Evolutionary conservation across 2,113 vertebrate genomes (phyloP).

Genomic region (Bettongia penicillata): DNA sequence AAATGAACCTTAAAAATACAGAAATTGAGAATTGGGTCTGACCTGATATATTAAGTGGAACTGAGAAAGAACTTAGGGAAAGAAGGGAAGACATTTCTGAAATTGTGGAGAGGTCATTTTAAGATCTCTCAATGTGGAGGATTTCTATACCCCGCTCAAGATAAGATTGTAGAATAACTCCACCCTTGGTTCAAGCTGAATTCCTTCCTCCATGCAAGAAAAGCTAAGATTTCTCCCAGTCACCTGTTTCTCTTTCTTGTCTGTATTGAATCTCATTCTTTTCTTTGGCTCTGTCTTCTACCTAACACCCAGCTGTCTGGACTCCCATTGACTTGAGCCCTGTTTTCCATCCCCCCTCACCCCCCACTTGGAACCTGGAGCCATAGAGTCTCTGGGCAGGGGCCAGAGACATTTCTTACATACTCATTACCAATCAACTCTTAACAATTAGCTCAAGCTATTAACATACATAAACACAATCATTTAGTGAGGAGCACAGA

Average conservation of each 20-base stretch:
- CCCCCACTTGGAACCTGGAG: background rate
- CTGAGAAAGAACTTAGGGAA: background rate
- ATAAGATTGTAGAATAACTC: background rate
- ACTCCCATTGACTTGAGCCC: background rate
- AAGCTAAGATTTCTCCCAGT: background rate
- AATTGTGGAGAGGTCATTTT: background rate
- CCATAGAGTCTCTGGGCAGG: background rate
- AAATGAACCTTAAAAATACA: background rate
- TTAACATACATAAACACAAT: background rate
- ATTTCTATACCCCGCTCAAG: background rate
- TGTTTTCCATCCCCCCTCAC: background rate
- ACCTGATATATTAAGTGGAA: background rate
- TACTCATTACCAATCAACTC: background rate
- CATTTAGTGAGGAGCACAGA: background rate
- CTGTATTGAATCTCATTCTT: background rate
- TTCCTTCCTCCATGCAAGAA: background rate
- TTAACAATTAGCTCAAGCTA: background rate
- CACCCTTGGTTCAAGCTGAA: background rate
- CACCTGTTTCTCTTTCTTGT: background rate
- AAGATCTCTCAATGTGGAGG: background rate
- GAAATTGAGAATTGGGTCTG: background rate
- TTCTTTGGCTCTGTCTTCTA: background rate
- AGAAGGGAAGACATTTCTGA: background rate
- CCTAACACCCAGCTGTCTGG: background rate
- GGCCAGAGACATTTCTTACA: background rate